Evolutionary conservation across 2,113 vertebrate genomes (phyloP).

Genomic region (Charina bottae): DNA sequence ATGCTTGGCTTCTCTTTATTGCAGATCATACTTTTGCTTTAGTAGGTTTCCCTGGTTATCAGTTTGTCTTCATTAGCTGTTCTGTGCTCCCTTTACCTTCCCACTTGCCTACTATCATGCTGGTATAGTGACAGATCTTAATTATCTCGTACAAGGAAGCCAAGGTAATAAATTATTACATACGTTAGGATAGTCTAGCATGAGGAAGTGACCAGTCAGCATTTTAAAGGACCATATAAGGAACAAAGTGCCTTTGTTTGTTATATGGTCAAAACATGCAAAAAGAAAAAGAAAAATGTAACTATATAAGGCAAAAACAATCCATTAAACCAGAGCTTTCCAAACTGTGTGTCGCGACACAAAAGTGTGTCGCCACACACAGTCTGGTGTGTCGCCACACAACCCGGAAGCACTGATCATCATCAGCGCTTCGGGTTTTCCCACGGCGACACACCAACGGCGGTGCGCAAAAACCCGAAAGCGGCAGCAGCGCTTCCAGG

Average conservation of each 20-base stretch:
- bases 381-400: too few species aligned
- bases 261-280: background rate
- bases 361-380: too few species aligned
- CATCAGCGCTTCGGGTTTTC: too few species aligned
- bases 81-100: rapidly evolving
- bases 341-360: too few species aligned
- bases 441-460: too few species aligned
- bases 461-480: too few species aligned
- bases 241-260: background rate
- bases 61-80: background rate
- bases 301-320: background rate
- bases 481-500: too few species aligned
- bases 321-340: background rate
- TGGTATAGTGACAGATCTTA: background rate
- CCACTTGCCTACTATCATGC: background rate
- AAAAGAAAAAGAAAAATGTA: background rate
- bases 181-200: background rate
- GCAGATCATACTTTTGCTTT: background rate
- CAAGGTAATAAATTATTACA: background rate
- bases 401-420: too few species aligned
- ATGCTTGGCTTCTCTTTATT: background rate
- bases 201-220: background rate
- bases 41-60: background rate
- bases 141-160: background rate
- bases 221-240: background rate